Conservation (phyloP, 2,113 vertebrate genomes). For the Carlito syrichta region DNA sequence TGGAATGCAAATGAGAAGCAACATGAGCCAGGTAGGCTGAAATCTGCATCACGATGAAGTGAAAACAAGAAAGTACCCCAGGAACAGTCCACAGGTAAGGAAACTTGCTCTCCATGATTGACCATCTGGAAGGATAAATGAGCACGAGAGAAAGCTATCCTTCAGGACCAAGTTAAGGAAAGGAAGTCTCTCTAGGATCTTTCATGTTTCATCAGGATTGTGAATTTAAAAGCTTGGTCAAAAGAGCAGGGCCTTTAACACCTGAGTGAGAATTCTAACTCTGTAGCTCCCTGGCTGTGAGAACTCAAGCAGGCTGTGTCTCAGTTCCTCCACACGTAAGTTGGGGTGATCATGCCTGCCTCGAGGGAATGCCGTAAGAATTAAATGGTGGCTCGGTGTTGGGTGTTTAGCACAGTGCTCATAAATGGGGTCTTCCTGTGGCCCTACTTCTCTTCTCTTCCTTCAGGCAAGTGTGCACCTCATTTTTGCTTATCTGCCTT, state of each 20-base stretch:
- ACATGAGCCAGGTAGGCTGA: not conserved
- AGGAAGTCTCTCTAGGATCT: not conserved
- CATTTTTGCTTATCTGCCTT: not conserved
- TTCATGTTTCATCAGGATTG: not conserved
- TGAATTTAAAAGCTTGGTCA: not conserved
- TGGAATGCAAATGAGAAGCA: not conserved
- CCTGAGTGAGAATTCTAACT: not conserved
- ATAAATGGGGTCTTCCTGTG: not conserved
- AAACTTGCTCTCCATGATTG: not conserved
- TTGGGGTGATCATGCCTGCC: not conserved
- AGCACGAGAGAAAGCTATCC: not conserved
- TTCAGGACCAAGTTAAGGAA: not conserved
- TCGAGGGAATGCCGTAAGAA: rapidly evolving
- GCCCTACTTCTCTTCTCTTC: not conserved
- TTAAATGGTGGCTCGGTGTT: not conserved
- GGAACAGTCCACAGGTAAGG: not conserved
- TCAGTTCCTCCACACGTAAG: not conserved
- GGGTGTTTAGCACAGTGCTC: not conserved
- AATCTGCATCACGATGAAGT: not conserved
- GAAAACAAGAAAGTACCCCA: not conserved
- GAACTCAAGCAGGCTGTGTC: not conserved
- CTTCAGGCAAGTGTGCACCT: not conserved
- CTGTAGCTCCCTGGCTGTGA: not conserved
- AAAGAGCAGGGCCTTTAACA: not conserved
- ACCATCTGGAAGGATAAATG: not conserved